A percentile compares a stretch with the other conserved stretches of the same genome.
phyloP scores from a whole-genome alignment of 1,140 invertebrate species.

The Drosophila triauraria region DNA sequence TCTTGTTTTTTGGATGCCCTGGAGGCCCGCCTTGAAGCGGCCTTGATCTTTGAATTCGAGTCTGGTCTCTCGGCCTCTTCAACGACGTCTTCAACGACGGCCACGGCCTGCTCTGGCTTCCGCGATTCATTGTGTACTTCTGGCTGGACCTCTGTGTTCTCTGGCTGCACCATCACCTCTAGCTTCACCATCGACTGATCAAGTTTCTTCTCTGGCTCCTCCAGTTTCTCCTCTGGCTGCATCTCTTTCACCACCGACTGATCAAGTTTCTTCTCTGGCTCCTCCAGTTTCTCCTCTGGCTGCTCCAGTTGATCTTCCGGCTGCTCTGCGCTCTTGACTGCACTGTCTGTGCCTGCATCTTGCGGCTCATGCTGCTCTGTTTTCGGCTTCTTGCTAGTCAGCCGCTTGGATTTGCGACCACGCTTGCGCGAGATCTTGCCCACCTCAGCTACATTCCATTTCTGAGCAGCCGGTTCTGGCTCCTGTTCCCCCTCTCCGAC shows the following conservation, averaged over 20 bases:
- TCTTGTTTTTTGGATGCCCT: not conserved
- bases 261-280: not conserved
- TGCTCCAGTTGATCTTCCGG: not conserved
- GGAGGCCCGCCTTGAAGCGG: not conserved
- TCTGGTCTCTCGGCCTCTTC: not conserved
- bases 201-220: not conserved
- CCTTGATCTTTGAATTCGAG: not conserved
- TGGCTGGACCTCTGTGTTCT: not conserved
- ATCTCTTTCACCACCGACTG: not conserved
- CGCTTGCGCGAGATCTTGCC: constrained; percentile 59
- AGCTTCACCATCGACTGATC: not conserved
- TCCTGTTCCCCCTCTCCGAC: constrained; percentile 7
- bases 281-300: too few relatives aligned
- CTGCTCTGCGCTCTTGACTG: not conserved
- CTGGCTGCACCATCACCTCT: not conserved
- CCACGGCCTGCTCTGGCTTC: not conserved
- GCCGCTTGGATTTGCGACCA: constrained; percentile 43
- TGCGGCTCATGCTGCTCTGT: not conserved
- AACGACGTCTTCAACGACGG: not conserved
- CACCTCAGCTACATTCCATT: constrained; percentile 61
- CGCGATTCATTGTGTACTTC: not conserved
- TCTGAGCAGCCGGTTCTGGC: constrained; percentile 4
- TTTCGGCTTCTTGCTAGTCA: constrained; percentile 9
- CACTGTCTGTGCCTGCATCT: not conserved
- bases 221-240: not conserved